Evolutionary conservation across 2,113 vertebrate species (phyloP).

Genomic region (Prunella himalayana): DNA sequence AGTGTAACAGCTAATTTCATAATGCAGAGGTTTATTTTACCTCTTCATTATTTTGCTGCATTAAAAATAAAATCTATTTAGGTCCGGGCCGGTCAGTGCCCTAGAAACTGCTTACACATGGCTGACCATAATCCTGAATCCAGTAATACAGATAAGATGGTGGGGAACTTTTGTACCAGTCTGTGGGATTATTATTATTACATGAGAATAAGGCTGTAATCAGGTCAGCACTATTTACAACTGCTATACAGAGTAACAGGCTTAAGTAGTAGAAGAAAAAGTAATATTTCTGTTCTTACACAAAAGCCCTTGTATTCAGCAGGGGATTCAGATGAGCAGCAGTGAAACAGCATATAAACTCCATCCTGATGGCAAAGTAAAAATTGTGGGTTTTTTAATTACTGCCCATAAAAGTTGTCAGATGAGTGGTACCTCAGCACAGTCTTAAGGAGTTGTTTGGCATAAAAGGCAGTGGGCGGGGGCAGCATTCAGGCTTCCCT

Average conservation of each 20-base stretch:
- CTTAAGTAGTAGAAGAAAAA: not conserved
- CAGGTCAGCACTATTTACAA: not conserved
- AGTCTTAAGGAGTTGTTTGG: not conserved
- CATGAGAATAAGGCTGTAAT: not conserved
- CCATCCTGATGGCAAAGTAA: not conserved
- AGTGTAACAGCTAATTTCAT: conserved; percentile 4
- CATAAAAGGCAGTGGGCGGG: not conserved
- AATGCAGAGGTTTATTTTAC: not conserved
- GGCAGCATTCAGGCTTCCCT: not conserved
- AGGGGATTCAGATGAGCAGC: not conserved
- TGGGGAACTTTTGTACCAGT: not conserved
- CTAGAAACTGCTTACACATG: not conserved
- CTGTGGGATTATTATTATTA: not conserved
- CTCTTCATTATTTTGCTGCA: not conserved
- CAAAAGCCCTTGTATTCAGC: not conserved
- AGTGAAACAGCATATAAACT: not conserved
- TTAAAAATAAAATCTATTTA: not conserved
- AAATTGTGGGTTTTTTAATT: not conserved
- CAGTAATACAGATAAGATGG: not conserved
- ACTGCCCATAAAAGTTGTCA: not conserved
- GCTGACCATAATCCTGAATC: not conserved
- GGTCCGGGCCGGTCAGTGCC: not conserved
- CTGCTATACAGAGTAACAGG: not conserved
- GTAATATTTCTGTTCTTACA: not conserved
- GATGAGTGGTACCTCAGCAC: not conserved